Base-by-base conservation (phyloP, 2,113 vertebrate species). In the Anolis sagrei region DNA sequence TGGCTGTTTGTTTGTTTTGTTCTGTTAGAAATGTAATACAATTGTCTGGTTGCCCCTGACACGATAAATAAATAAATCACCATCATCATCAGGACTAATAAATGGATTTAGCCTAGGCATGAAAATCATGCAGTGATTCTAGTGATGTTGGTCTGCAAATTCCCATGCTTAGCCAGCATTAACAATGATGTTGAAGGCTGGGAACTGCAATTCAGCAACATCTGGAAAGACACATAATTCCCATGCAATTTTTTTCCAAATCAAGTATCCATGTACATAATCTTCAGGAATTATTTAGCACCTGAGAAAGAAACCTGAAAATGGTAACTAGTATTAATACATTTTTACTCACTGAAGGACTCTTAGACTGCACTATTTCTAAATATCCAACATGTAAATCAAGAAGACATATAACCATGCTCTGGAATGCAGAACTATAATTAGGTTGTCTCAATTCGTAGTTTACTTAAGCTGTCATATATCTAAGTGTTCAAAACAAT, bases 371-470 rank as follows among this genome's bases (percentile, higher is more conserved):
- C 34, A n/a, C 79, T 73, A 69, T 68, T 84, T 88, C 18, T 83
- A 84, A 62, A 5, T 62, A 93, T 92, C 89, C 87, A 66, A 16
- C 36, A 48, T 69, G 58, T 39, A 23, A 91, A 84, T 61, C 76
- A 58, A 68, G 76, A 34, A 61, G 80, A 78, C 58, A 87, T 81
- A 82, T 75, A 87, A 66, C 86, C 78, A 62, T 85, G 44, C 83
- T 61, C 77, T 85, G 72, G 88, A 91, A 93, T 90, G 89, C 27
- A 89, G 78, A 93, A 80, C 84, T 73, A 70, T 51, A 92, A 94
- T 92, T 94, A 93, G 91, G 79, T 66, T 94, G 88, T 86, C 90
- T 83, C 76, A 74, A 44, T 54, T 87, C 93, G 87, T 94, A 88
- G 90, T 93, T 95, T 91, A 86, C 83, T 75, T 91, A n/a, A 4